phyloP scores from a whole-genome alignment of 2,888 invertebrate genomes.

The Idaea biselata region DNA sequence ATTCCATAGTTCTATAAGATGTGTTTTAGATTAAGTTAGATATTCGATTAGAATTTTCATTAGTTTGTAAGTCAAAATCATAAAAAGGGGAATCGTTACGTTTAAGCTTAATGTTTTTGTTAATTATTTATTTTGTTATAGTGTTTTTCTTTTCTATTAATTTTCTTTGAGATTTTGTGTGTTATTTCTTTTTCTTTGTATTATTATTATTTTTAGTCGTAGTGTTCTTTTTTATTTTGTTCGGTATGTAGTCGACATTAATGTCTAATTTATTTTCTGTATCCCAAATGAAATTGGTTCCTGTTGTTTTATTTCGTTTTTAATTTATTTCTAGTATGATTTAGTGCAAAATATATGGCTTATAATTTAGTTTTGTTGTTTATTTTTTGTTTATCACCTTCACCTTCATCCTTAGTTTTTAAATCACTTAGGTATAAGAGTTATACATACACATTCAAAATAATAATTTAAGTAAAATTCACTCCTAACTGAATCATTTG shows the following conservation, averaged over 20 bases:
- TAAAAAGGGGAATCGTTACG: constrained; percentile 77
- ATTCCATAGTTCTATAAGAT: constrained; percentile 45
- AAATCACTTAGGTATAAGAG: too few species aligned
- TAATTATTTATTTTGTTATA: constrained; percentile 73
- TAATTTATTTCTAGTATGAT: constrained; percentile 67
- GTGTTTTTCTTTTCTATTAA: constrained; percentile 57
- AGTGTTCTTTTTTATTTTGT: constrained; percentile 43
- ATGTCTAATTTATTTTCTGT: constrained; percentile 44
- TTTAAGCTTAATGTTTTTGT: constrained; percentile 75
- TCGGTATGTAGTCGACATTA: constrained; percentile 41
- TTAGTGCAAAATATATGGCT: constrained; percentile 77
- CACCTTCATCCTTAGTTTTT: constrained; percentile 5
- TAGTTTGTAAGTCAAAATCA: constrained; percentile 37
- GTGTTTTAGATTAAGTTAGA: constrained; percentile 29
- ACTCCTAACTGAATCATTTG: too few species aligned
- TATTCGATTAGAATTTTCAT: constrained; percentile 14
- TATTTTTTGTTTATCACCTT: constrained; percentile 38
- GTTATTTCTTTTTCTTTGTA: constrained; percentile 43
- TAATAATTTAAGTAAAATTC: too few species aligned
- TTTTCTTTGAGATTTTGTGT: constrained; percentile 56
- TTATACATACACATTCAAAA: too few species aligned
- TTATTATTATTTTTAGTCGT: constrained; percentile 31
- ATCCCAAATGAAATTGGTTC: constrained; percentile 60
- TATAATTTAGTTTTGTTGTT: constrained; percentile 55
- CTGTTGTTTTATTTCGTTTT: constrained; percentile 81